Conservation (phyloP, 2,888 invertebrate genomes). For the Pammene fasciana region DNA sequence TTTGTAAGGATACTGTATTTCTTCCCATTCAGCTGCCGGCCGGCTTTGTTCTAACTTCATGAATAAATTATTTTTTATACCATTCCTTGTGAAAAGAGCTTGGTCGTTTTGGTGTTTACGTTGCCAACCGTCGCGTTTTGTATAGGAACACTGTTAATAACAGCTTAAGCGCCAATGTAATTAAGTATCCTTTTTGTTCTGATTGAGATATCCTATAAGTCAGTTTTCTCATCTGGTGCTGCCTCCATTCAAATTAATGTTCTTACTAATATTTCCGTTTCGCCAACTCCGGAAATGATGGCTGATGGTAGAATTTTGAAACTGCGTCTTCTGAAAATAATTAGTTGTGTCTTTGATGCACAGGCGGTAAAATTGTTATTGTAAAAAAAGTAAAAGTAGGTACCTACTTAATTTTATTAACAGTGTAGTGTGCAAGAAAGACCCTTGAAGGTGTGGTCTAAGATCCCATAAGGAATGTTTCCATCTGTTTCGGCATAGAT, state of each 20-base stretch:
- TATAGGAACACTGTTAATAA: background rate
- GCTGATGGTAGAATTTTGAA: constrained; percentile 3
- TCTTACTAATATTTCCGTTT: constrained; percentile 38
- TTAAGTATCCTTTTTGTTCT: background rate
- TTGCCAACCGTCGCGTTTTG: background rate
- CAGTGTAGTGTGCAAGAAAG: too few species aligned
- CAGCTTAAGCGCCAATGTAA: background rate
- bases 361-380: too few species aligned
- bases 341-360: background rate
- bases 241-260: constrained; percentile 36
- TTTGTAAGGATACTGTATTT: constrained; percentile 55
- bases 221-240: constrained; percentile 41
- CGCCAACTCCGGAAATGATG: constrained; percentile 23
- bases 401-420: too few species aligned
- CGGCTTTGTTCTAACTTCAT: constrained; percentile 56
- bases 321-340: background rate
- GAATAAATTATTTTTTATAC: constrained; percentile 45
- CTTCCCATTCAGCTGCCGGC: constrained; percentile 57
- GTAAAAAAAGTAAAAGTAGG: too few species aligned
- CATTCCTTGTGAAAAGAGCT: background rate
- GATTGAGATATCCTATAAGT: constrained; percentile 23
- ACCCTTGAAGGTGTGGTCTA: too few species aligned
- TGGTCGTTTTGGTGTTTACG: background rate
- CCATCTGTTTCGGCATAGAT: too few species aligned
- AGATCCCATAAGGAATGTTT: too few species aligned